Conservation (phyloP, 2,888 invertebrate genomes). For the Cordilura impudica region DNA sequence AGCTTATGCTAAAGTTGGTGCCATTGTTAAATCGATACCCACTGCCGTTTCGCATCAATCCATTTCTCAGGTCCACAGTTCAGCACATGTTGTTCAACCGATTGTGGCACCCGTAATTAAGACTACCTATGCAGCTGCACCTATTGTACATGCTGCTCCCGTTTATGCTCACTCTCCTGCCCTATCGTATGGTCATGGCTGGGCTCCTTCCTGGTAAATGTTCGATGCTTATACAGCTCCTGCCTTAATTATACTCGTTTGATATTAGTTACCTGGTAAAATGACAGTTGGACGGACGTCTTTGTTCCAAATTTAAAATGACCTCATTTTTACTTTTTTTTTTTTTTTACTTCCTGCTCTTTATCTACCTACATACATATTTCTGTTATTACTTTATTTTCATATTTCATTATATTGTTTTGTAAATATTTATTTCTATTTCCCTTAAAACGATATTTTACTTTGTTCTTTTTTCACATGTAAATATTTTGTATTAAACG, state of each 20-base stretch:
- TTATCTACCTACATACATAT: neutral
- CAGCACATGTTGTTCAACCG: constrained; percentile 68
- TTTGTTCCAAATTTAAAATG: constrained; percentile 42
- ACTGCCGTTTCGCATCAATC: constrained; percentile 80
- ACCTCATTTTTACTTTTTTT: constrained; percentile 25
- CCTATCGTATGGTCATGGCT: constrained; percentile 54
- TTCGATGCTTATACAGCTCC: neutral
- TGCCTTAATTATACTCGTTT: neutral
- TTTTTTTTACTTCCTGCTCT: constrained; percentile 19
- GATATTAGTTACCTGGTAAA: constrained; percentile 25
- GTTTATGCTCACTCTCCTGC: constrained; percentile 50
- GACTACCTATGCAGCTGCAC: constrained; percentile 63
- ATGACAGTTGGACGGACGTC: constrained; percentile 48
- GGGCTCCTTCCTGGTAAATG: constrained; percentile 54
- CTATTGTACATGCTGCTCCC: constrained; percentile 53
- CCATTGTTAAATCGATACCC: constrained; percentile 76
- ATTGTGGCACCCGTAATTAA: constrained; percentile 67
- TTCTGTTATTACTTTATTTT: neutral
- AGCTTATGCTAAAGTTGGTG: constrained; percentile 70
- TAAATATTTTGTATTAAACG: constrained; percentile 31
- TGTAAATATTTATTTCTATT: constrained; percentile 39
- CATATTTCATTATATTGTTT: constrained; percentile 33
- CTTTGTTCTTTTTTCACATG: constrained; percentile 17
- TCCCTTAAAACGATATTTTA: constrained; percentile 9
- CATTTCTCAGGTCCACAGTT: constrained; percentile 78